phyloP scores from a whole-genome alignment of 64 coral and sea anemone genomes.

The Porites australiensis region DNA sequence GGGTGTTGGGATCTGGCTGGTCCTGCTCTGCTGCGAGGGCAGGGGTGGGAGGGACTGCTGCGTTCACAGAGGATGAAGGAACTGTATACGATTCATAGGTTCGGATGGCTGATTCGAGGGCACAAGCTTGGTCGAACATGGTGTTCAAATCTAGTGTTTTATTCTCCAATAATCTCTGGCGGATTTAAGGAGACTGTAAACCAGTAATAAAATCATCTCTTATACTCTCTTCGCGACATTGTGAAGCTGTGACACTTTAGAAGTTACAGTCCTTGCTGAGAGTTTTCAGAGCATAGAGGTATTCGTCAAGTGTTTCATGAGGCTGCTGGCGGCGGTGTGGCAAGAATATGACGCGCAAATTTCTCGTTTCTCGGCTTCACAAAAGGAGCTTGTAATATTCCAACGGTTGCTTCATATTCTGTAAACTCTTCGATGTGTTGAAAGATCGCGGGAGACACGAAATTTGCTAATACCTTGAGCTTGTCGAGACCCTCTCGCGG shows the following conservation, averaged over 20 bases:
- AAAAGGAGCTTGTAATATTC: constrained; percentile 41
- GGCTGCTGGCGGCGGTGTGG: constrained; percentile 25
- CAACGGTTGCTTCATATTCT: constrained; percentile 31
- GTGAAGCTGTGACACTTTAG: background rate
- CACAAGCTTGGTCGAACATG: constrained; percentile 1
- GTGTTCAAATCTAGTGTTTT: background rate
- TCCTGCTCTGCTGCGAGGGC: background rate
- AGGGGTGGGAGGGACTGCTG: background rate
- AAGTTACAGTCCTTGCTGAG: constrained; percentile 55
- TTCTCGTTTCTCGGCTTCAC: constrained; percentile 37
- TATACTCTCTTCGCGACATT: constrained; percentile 29
- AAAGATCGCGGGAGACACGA: constrained; percentile 43
- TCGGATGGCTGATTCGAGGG: constrained; percentile 5
- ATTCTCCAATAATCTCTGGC: constrained; percentile 1
- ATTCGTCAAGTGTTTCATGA: constrained; percentile 23
- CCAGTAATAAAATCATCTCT: constrained; percentile 30
- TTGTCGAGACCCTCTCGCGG: constrained; percentile 33
- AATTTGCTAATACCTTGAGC: constrained; percentile 25
- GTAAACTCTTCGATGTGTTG: constrained; percentile 64
- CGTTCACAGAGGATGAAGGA: background rate
- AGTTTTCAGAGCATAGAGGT: constrained; percentile 18
- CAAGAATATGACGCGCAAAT: constrained; percentile 39
- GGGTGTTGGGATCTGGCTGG: background rate
- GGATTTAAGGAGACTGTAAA: background rate
- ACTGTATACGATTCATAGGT: constrained; percentile 11